phyloP scores from a whole-genome alignment of 2,888 invertebrate genomes.

The Spicauda simplicius region DNA sequence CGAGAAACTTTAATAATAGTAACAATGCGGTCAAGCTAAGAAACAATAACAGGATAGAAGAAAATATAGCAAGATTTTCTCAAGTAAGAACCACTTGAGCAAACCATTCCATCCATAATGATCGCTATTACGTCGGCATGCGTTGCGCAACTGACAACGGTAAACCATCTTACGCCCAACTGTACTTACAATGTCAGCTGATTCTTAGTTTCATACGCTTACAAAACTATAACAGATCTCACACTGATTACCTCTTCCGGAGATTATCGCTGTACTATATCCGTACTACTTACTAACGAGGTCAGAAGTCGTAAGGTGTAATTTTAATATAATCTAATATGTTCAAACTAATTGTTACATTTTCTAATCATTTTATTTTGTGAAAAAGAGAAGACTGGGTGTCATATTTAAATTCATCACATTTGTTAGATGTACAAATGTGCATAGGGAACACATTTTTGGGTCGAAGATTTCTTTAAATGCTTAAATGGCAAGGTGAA shows the following conservation, averaged over 20 bases:
- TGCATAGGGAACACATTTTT: no score
- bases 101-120: slow-evolving; percentile 20
- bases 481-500: no score
- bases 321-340: no score
- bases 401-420: no score
- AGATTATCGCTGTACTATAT: not conserved
- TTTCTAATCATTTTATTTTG: no score
- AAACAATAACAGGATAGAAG: slow-evolving; percentile 10
- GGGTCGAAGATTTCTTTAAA: no score
- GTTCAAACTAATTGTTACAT: no score
- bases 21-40: not conserved
- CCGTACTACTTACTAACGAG: not conserved
- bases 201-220: slow-evolving; percentile 1
- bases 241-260: not conserved
- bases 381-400: no score
- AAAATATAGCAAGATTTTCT: slow-evolving; percentile 9
- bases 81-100: slow-evolving; percentile 19
- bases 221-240: not conserved
- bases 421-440: no score
- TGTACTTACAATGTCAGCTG: slow-evolving; percentile 19
- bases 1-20: not conserved
- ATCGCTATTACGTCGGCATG: slow-evolving; percentile 1
- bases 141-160: slow-evolving; percentile 13
- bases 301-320: no score
- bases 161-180: slow-evolving; percentile 10